Evolutionary conservation across 2,797 vertebrate genomes (phyloP).

Genomic region (Pteronotus mesoamericanus): DNA sequence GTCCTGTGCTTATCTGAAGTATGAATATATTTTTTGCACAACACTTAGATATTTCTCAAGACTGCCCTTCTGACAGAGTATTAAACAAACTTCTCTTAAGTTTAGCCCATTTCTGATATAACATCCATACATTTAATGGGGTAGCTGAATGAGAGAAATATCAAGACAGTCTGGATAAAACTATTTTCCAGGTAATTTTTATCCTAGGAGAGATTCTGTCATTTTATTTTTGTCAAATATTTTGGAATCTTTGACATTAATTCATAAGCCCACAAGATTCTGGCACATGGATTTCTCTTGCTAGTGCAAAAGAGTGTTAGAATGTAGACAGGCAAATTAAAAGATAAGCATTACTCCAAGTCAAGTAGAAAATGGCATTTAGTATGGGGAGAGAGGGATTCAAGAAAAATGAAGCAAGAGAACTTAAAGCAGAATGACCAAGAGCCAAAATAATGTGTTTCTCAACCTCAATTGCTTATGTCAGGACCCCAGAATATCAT

Average conservation of each 20-base stretch:
- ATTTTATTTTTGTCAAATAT: not conserved
- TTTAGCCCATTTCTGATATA: not conserved
- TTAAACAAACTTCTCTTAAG: not conserved
- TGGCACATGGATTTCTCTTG: not conserved
- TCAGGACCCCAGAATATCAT: not conserved
- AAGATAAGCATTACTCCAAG: not conserved
- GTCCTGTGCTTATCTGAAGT: not conserved
- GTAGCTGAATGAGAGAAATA: not conserved
- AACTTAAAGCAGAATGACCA: not conserved
- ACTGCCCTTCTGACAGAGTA: not conserved
- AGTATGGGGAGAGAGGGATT: fast-evolving
- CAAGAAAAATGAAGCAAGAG: not conserved
- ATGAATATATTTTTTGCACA: not conserved
- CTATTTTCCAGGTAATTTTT: not conserved
- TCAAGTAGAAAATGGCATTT: not conserved
- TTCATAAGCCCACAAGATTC: not conserved
- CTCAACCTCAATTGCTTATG: not conserved
- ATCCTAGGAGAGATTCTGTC: not conserved
- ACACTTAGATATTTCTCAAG: not conserved
- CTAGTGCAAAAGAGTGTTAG: not conserved
- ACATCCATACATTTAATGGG: not conserved
- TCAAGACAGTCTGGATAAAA: not conserved
- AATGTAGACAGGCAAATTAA: not conserved
- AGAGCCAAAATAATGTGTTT: not conserved
- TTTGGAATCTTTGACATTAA: not conserved